These are phyloP conservation scores for Enteromius mattozi DNA, from an alignment of 2,797 vertebrate genomes.

Conservation along the genomic window DNA sequence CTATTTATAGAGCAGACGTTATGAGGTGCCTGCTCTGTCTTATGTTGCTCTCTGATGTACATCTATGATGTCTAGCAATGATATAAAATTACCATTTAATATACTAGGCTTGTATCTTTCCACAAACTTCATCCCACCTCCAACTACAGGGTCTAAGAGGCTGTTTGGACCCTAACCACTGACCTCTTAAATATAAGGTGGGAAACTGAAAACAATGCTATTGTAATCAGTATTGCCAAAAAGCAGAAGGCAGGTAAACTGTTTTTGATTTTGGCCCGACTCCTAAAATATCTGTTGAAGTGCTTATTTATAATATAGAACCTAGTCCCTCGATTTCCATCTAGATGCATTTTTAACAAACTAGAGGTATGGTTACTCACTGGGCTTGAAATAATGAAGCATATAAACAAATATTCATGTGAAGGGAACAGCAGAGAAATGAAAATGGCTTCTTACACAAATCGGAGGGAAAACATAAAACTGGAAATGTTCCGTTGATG, in stretches of 20 bases:
- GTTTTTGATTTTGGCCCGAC: not conserved
- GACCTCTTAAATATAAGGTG: slow-evolving; percentile 11
- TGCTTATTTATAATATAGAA: not conserved
- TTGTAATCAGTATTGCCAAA: slow-evolving; percentile 27
- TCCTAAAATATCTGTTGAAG: not conserved
- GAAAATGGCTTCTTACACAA: slow-evolving; percentile 18
- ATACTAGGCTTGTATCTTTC: slow-evolving; percentile 20
- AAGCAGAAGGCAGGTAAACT: not conserved
- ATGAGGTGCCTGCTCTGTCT: slow-evolving; percentile 12
- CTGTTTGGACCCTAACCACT: slow-evolving; percentile 30
- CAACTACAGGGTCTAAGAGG: slow-evolving; percentile 38
- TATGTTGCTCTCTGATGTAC: slow-evolving; percentile 18
- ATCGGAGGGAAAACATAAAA: slow-evolving; percentile 24
- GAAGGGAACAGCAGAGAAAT: slow-evolving; percentile 33
- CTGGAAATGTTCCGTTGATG: slow-evolving; percentile 31
- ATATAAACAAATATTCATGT: not conserved
- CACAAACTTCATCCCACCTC: slow-evolving; percentile 19
- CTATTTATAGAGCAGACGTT: slow-evolving; percentile 11
- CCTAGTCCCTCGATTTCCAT: slow-evolving; percentile 16
- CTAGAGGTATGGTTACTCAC: slow-evolving; percentile 23
- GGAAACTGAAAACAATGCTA: slow-evolving; percentile 32
- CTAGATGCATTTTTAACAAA: slow-evolving; percentile 49
- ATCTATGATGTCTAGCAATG: slow-evolving; percentile 30
- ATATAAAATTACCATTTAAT: slow-evolving; percentile 27
- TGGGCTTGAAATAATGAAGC: slow-evolving; percentile 31